phyloP scores from a whole-genome alignment of 1,140 invertebrate genomes.

The Papilio xuthus region DNA sequence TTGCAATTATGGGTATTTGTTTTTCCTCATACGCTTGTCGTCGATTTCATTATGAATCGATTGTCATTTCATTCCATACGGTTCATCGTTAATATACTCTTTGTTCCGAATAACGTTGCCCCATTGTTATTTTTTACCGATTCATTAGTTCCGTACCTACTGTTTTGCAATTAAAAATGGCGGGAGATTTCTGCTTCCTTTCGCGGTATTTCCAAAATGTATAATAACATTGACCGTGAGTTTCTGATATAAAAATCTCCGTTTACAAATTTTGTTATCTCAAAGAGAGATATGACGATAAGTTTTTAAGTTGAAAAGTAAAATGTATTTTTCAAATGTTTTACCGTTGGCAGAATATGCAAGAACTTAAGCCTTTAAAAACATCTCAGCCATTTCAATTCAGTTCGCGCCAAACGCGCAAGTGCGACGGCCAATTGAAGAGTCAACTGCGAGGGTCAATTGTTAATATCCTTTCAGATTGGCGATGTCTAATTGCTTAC shows the following conservation, averaged over 20 bases:
- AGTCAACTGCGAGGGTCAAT: conserved; percentile 74
- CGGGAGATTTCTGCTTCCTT: background rate
- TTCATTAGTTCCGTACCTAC: conserved; percentile 4
- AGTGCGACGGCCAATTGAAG: conserved; percentile 59
- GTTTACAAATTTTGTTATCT: too few species aligned
- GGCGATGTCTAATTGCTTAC: conserved; percentile 66
- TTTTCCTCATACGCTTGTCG: conserved; percentile 18
- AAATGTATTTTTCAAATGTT: too few species aligned
- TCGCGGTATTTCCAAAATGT: background rate
- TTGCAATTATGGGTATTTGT: conserved; percentile 1
- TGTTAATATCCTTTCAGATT: conserved; percentile 77
- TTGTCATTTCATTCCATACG: conserved; percentile 24
- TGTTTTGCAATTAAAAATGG: background rate
- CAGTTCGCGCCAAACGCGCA: conserved; percentile 38
- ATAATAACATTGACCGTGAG: too few species aligned
- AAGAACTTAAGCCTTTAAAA: background rate
- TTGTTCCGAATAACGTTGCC: conserved; percentile 13
- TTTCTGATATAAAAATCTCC: too few species aligned
- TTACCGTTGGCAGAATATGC: too few species aligned
- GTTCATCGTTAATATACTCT: conserved; percentile 5
- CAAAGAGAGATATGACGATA: too few species aligned
- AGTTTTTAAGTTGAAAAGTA: too few species aligned
- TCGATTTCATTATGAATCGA: conserved; percentile 27
- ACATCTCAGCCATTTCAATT: conserved; percentile 25
- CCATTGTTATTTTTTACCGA: conserved; percentile 16